Base-by-base conservation (phyloP, 2,113 vertebrate genomes). In the Chloropsis cyanopogon region DNA sequence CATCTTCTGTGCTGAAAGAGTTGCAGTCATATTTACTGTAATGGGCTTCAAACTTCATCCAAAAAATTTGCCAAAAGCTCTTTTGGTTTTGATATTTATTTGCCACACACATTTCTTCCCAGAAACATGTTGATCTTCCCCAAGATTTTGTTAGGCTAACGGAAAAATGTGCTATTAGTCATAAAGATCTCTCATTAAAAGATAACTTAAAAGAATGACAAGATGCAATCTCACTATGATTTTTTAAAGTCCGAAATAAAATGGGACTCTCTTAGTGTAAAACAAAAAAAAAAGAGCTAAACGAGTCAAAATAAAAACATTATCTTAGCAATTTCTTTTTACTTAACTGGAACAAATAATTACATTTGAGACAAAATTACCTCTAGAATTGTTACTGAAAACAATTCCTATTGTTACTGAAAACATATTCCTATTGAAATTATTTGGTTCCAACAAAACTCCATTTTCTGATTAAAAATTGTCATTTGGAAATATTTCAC, bases 91-190 rank as follows among this genome's bases (percentile, higher is more conserved):
- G 63, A 12, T 78, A 35, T 4, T 37, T n/a, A 59, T 75, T 66
- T 71, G 14, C 14, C 37, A 44, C 21, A 9, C 0, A 1, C 0
- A 0, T 39, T 72, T 90, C 18, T 71, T 82, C 47, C 44, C 31
- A n/a, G 31, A 76, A 82, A 60, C 0, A 1, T 4, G 8, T 23
- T 14, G 41, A 33, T 47, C 14, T 11, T 81, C 31, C 6, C 9
- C 17, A 52, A 20, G 12, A 39, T 63, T 88, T 53, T 70, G 37
- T 78, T 39, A 54, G 28, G 52, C 18, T 61, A 83, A 80, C 24
- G 6, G 26, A 24, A 77, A 92, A 88, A 64, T 7, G 12, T 37
- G 26, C 11, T 39, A 9, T 31, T 15, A 65, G 28, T 68, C 35
- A 68, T 7, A 73, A 22, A 44, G 11, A 41, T 44, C 31, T 72